phyloP scores from a whole-genome alignment of 2,113 vertebrate species.

The Syrmaticus mikado region DNA sequence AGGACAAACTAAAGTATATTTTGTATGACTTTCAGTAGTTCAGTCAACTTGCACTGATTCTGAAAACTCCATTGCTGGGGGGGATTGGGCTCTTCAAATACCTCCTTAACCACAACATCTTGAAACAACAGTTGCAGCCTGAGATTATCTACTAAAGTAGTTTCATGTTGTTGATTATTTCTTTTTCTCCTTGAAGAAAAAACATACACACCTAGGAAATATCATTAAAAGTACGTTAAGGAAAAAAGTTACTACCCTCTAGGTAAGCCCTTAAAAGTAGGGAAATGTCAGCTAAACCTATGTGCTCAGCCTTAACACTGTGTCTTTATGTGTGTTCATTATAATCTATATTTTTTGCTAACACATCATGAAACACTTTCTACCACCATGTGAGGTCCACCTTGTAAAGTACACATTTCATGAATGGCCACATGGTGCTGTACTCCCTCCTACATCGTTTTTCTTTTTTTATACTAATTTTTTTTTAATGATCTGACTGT shows the following conservation, averaged over 20 bases:
- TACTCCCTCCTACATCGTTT: constrained; percentile 45
- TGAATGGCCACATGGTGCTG: constrained; percentile 59
- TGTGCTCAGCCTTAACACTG: background rate
- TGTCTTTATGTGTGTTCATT: constrained; percentile 56
- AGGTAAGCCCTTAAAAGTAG: constrained; percentile 8
- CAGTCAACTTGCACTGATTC: background rate
- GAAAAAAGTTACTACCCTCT: background rate
- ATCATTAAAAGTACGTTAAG: background rate
- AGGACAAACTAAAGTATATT: background rate
- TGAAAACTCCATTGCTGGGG: background rate
- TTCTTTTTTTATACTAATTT: background rate
- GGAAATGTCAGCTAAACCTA: constrained; percentile 13
- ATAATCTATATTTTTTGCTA: constrained; percentile 38
- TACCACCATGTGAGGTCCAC: constrained; percentile 56
- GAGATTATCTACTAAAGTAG: background rate
- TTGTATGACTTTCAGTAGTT: background rate
- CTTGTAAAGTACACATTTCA: constrained; percentile 50
- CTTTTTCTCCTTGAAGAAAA: background rate
- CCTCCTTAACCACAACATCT: background rate
- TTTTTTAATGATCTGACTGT: constrained; percentile 16
- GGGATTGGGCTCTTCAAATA: background rate
- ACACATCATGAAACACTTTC: constrained; percentile 64
- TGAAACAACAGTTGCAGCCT: background rate
- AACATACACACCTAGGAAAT: background rate
- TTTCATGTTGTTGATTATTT: background rate